These are phyloP conservation scores for Chromobotia macracanthus DNA, from an alignment of 2,797 vertebrate genomes.

Conservation along the genomic window DNA sequence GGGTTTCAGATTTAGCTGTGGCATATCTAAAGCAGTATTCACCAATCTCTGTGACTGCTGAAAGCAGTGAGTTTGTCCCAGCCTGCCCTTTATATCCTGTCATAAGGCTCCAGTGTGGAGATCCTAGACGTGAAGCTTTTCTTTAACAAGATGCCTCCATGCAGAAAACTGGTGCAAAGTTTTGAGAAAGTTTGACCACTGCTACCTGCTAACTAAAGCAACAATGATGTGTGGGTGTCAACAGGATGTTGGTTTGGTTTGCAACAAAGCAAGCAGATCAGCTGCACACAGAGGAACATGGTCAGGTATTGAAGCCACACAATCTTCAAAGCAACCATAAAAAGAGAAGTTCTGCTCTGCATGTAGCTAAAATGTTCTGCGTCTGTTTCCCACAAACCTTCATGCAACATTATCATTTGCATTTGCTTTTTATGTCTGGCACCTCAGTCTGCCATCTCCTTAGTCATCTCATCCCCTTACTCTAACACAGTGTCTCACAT, in stretches of 20 bases:
- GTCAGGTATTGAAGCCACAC: slow-evolving; percentile 25
- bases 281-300: slow-evolving; percentile 2
- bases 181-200: not conserved
- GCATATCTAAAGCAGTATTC: slow-evolving; percentile 44
- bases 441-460: too few relatives aligned
- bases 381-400: not conserved
- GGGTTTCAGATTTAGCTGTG: slow-evolving; percentile 35
- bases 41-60: not conserved
- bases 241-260: slow-evolving; percentile 23
- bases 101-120: slow-evolving; percentile 9
- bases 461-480: too few relatives aligned
- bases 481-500: too few relatives aligned
- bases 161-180: not conserved
- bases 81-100: not conserved
- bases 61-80: slow-evolving; percentile 15
- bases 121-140: not conserved
- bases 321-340: not conserved
- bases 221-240: slow-evolving; percentile 13
- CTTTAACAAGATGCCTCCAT: too few relatives aligned
- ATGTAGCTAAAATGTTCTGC: not conserved
- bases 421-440: not conserved
- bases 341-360: not conserved
- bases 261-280: not conserved
- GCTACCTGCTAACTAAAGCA: not conserved
- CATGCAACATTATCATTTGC: slow-evolving; percentile 17